phyloP scores from a whole-genome alignment of 2,113 vertebrate genomes.

The Numida meleagris region DNA sequence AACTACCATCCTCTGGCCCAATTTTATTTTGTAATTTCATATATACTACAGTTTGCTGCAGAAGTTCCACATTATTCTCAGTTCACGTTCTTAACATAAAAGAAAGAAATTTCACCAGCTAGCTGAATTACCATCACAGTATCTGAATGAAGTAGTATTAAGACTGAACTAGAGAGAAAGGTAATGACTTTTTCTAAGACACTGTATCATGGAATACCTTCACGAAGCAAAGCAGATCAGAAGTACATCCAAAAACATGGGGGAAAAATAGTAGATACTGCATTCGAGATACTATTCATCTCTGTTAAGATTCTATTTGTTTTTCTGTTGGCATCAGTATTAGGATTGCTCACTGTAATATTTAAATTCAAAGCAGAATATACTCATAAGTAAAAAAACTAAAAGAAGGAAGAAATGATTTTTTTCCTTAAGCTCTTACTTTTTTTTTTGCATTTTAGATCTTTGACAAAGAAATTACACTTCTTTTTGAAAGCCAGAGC shows the following conservation, averaged over 20 bases:
- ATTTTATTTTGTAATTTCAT: slow-evolving; percentile 9
- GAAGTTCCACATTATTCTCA: not conserved
- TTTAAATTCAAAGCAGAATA: not conserved
- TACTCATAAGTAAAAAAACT: not conserved
- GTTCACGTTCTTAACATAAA: not conserved
- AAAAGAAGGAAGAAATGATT: too few relatives aligned
- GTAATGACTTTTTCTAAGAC: not conserved
- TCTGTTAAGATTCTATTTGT: not conserved
- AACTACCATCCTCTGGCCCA: not conserved
- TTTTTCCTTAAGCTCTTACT: not conserved
- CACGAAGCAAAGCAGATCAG: not conserved
- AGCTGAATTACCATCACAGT: not conserved
- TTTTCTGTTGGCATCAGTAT: not conserved
- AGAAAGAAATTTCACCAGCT: slow-evolving; percentile 2
- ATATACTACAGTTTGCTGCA: not conserved
- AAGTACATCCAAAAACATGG: not conserved
- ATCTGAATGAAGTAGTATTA: not conserved
- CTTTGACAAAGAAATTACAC: not conserved
- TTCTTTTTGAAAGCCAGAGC: not conserved
- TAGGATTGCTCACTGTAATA: not conserved
- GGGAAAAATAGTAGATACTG: not conserved
- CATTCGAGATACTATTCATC: not conserved
- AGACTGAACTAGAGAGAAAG: not conserved
- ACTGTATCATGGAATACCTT: not conserved
- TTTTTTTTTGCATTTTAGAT: not conserved